Evolutionary conservation across 2,888 invertebrate species (phyloP), one percentile per base, ranked within the genome.

Genomic region (Druceiella hillmani): DNA sequence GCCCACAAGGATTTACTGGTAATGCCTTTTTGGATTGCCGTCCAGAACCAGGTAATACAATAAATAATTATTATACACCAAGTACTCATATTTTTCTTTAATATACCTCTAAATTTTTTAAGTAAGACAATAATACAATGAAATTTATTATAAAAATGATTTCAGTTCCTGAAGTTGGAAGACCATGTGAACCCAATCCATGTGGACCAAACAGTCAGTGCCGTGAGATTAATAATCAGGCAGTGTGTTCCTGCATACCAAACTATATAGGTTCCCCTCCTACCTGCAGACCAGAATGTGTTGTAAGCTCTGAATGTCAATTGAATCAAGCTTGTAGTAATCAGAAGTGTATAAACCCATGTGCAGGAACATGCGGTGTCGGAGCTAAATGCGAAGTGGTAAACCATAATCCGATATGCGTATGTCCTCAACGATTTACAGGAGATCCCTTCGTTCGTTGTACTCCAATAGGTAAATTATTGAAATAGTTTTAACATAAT

Each of bases 381-480:
- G 64, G 71, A 55, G 76, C 83, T 32, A 66, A 66, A 22, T 78
- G 83, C 55, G 68, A 68, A 50, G 83, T 87, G 2, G 70, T 81
- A 14, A 83, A 83, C 56, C 88, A 88, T 52, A 81, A 78, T 41
- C 85, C 88, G 3, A 74, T 78, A 20, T 89, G 89, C 56, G 69
- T 78, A 3, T 89, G 88, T 54, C 73, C 79, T 57, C 65, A 63
- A 57, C 76, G 77, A 24, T 75, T 74, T 50, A 75, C 76, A 2
- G 84, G 84, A 5, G 79, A 83, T 64, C 81, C 83, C 16, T 80
- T 81, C 51, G 64, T 66, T 36, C 58, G 64, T 52, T 76, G 81
- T 57, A 71, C 68, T 40, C 65, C 55, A 48, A 62, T 70, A 49
- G 69, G 76, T 76, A 67, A 59, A 73, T 66, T 26, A 27, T 33